phyloP scores from a whole-genome alignment of 2,888 invertebrate species.

The Parnassius orleans region DNA sequence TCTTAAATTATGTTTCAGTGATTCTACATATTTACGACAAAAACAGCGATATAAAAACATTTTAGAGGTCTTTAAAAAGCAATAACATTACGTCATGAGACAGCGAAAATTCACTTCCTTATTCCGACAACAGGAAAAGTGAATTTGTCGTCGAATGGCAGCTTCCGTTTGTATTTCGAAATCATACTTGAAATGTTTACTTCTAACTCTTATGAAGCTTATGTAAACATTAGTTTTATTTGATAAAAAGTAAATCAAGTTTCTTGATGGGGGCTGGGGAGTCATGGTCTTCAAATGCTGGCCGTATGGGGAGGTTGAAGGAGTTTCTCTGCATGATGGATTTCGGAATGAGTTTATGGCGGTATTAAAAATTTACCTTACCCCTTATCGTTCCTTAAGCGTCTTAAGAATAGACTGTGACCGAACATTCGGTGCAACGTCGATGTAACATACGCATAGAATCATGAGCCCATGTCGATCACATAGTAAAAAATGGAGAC shows the following conservation, averaged over 20 bases:
- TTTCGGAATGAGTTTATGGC: no score
- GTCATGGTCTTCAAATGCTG: no score
- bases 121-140: constrained; percentile 56
- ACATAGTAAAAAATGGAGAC: no score
- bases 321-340: no score
- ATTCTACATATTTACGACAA: constrained; percentile 13
- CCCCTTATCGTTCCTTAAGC: neutral
- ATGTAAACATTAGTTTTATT: neutral
- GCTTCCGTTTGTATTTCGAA: constrained; percentile 7
- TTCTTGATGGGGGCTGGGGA: no score
- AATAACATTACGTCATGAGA: constrained; percentile 35
- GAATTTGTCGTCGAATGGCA: constrained; percentile 46
- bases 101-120: constrained; percentile 28
- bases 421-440: no score
- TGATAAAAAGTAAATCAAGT: no score
- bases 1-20: neutral
- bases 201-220: neutral
- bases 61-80: constrained; percentile 33
- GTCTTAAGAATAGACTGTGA: neutral
- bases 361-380: no score
- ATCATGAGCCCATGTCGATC: no score
- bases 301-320: no score
- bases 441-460: no score
- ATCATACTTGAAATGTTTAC: constrained; percentile 12
- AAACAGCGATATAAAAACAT: constrained; percentile 20